A percentile compares a stretch with the other conserved stretches of the same genome.
phyloP scores from a whole-genome alignment of 2,113 vertebrate species.

The Polypterus bichir region DNA sequence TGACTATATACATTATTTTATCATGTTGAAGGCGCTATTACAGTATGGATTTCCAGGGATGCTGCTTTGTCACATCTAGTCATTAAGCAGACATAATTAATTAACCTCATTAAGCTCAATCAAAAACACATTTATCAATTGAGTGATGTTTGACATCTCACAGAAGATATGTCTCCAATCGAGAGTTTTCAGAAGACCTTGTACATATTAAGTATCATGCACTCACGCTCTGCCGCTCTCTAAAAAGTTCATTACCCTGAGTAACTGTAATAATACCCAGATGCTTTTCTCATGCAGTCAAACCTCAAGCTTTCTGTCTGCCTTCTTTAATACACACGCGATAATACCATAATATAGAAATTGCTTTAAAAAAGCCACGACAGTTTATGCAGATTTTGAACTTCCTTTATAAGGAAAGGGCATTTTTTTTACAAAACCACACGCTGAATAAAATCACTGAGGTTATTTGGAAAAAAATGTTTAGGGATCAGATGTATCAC shows the following conservation, averaged over 20 bases:
- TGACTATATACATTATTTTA: no score
- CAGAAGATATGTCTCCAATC: neutral
- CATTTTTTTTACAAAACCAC: constrained; percentile 8
- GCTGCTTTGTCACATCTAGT: no score
- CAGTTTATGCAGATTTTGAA: constrained; percentile 10
- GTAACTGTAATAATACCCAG: constrained; percentile 36
- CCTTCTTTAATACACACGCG: constrained; percentile 8
- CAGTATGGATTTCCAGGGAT: no score
- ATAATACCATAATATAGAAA: constrained; percentile 20
- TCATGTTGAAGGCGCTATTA: no score
- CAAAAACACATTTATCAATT: no score
- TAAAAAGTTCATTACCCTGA: constrained; percentile 38
- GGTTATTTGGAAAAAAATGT: constrained; percentile 1
- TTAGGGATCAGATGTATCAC: constrained; percentile 2
- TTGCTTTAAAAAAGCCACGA: constrained; percentile 15
- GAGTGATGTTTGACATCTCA: no score
- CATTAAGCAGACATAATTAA: no score
- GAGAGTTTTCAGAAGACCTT: neutral
- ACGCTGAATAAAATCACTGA: constrained; percentile 6
- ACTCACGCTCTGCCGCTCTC: constrained; percentile 15
- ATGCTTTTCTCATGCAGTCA: constrained; percentile 21
- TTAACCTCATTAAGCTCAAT: no score
- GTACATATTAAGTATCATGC: neutral
- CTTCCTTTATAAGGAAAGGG: constrained; percentile 11
- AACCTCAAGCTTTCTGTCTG: constrained; percentile 17